Percentiles rank a stretch among this genome's conserved stretches.
Evolutionary conservation across 2,797 vertebrate genomes (phyloP).

Genomic region (Ptychobarbus kaznakovi): DNA sequence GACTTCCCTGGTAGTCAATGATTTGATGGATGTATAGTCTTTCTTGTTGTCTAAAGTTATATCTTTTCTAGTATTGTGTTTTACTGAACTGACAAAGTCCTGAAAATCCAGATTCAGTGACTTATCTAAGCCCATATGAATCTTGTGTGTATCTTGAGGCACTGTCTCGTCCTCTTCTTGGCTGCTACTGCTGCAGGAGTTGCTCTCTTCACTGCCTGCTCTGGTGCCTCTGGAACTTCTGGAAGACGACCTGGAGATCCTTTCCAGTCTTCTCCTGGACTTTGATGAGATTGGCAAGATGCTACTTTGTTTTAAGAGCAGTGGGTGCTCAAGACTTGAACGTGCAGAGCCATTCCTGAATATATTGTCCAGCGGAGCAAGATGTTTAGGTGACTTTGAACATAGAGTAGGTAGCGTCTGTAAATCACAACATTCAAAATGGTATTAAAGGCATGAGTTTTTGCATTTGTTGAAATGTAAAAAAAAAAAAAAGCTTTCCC

Average conservation of each 20-base stretch:
- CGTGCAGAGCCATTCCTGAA: constrained; percentile 46
- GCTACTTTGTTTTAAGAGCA: constrained; percentile 69
- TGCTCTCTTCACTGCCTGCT: constrained; percentile 71
- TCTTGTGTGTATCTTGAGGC: constrained; percentile 20
- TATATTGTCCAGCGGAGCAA: constrained; percentile 70
- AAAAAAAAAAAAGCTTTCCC: background rate
- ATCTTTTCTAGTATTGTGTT: background rate
- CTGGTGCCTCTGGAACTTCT: constrained; percentile 49
- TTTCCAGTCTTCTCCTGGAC: constrained; percentile 58
- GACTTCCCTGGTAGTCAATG: constrained; percentile 41
- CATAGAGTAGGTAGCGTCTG: constrained; percentile 61
- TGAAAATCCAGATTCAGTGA: constrained; percentile 10
- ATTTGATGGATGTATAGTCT: constrained; percentile 30
- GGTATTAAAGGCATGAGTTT: background rate
- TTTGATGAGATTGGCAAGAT: constrained; percentile 61
- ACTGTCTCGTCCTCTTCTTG: constrained; percentile 57
- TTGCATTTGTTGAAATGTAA: background rate
- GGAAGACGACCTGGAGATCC: constrained; percentile 54
- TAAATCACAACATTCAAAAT: constrained; percentile 7
- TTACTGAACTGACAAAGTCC: constrained; percentile 17
- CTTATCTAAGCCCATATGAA: background rate
- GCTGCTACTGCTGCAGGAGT: constrained; percentile 70
- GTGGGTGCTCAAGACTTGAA: constrained; percentile 57
- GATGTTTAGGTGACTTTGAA: constrained; percentile 68
- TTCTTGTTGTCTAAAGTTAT: constrained; percentile 6